Evolutionary conservation across 1,140 invertebrate genomes (phyloP), one percentile per base, ranked within the genome.

Genomic region (Diorhabda elongata): DNA sequence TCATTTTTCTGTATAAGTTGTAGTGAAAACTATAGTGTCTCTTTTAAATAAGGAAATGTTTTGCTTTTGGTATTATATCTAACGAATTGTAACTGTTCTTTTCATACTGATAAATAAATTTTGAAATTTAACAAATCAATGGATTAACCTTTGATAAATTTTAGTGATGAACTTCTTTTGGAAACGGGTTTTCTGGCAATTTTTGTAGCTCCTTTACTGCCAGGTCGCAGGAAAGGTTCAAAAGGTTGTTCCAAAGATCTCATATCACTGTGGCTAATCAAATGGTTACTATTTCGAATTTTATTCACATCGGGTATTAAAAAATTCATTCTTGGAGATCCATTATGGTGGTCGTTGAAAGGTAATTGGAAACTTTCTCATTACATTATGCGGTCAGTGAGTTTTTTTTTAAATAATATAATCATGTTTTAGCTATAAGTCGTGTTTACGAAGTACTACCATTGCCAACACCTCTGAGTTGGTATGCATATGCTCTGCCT

Each of bases 271-370:
- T 93, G 90, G 90, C 80, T 91, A 5, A 84, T 93, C 2, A 85
- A 87, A 64, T 94, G 92, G 92, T 82, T 94, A 9, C 82, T 93
- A 2, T 94, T 95, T 73, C 83, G 92, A 45, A 84, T 92, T 4
- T 86, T 94, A 83, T 91, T 94, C 82, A 87, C 89, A 3, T 89
- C 87, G 56, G 92, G 91, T 45, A 84, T 92, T 43, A 86, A 90
- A 0, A 95, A 95, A 81, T 82, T 95, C 42, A 86, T 85, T n/a
- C 90, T 88, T 78, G 84, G 86, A 6, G 92, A 91, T 79, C 90
- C 91, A 9, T 84, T 88, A 7, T 95, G 92, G 92, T 95, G 92
- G 92, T 87, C 85, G 72, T 85, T 95, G 7, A 87, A 88, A 79
- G 91, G 92, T 92, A 85, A 77, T 11, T 26, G 26, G n/a, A 52